phyloP scores from a whole-genome alignment of 2,113 vertebrate genomes.

The Trogon surrucura region DNA sequence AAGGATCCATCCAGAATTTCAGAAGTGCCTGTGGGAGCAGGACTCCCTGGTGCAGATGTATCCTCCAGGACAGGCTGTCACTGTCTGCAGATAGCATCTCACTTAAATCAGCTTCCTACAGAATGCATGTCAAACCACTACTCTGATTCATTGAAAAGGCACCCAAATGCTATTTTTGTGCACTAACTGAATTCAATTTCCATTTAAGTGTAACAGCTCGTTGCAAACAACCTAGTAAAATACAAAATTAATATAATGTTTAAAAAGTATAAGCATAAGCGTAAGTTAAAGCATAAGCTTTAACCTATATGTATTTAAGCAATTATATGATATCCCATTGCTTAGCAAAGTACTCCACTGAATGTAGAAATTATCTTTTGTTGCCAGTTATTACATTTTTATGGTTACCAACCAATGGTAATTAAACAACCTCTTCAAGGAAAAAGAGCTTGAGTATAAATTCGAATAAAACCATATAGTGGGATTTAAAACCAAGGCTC shows the following conservation, averaged over 20 bases:
- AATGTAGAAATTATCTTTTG: conserved; percentile 38
- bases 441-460: neutral
- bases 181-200: conserved; percentile 10
- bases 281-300: neutral
- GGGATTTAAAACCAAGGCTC: conserved; percentile 12
- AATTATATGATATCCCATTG: neutral
- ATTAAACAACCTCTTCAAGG: conserved; percentile 52
- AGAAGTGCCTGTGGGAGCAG: neutral
- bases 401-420: conserved; percentile 19
- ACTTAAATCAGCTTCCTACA: neutral
- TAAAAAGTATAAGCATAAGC: neutral
- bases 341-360: conserved; percentile 22
- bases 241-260: neutral
- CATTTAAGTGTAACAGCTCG: conserved; percentile 25
- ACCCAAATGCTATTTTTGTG: conserved; percentile 37
- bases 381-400: conserved; percentile 41
- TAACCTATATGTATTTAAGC: neutral
- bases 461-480: neutral
- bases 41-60: neutral
- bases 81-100: neutral
- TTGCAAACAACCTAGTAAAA: neutral
- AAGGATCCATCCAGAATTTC: neutral
- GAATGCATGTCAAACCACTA: neutral
- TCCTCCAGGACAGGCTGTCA: neutral
- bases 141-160: conserved; percentile 54